These are phyloP conservation scores for Martes martes DNA, from an alignment of 2,113 vertebrate genomes.

Conservation along the genomic window DNA sequence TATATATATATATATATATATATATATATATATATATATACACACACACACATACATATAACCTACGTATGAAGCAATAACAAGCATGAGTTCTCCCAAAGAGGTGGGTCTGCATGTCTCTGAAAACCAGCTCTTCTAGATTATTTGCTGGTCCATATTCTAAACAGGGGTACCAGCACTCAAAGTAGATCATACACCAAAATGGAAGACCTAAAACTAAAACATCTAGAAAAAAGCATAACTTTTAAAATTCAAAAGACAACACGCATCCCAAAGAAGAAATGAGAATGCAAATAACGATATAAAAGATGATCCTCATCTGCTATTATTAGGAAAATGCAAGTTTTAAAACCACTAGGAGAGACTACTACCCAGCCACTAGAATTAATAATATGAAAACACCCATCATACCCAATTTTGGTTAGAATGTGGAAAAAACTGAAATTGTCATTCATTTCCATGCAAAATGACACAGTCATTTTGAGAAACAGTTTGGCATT, in stretches of 20 bases:
- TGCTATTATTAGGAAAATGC: neutral
- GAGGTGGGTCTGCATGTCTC: neutral
- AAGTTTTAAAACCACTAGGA: neutral
- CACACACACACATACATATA: neutral
- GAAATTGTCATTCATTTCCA: neutral
- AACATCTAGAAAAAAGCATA: neutral
- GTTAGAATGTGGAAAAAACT: neutral
- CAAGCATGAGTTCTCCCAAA: neutral
- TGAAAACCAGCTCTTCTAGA: neutral
- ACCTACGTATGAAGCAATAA: neutral
- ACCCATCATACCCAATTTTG: neutral
- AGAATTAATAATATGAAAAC: neutral
- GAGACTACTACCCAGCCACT: neutral
- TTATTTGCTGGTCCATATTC: neutral
- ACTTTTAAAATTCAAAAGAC: neutral
- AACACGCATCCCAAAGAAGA: neutral
- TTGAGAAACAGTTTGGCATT: neutral
- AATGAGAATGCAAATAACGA: neutral
- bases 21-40: too few species aligned
- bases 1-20: too few species aligned
- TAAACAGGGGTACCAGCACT: neutral
- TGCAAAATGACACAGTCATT: neutral
- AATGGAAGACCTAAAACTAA: neutral
- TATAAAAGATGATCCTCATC: neutral
- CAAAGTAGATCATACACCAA: neutral